These are phyloP conservation scores for Garra rufa DNA, from an alignment of 2,113 vertebrate species.

Conservation along the genomic window DNA sequence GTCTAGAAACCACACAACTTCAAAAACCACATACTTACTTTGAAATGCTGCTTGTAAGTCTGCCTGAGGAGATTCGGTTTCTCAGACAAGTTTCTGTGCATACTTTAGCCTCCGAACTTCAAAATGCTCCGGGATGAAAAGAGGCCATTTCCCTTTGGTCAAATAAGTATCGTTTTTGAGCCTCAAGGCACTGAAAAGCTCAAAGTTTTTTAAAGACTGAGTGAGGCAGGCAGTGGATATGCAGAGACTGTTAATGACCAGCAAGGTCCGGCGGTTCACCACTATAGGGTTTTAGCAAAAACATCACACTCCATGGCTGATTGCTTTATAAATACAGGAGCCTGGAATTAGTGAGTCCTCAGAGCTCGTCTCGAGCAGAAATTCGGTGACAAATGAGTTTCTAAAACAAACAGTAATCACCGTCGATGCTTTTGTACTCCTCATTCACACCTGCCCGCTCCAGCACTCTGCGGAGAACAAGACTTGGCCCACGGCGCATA, in stretches of 20 bases:
- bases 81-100: not conserved
- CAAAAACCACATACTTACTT: not conserved
- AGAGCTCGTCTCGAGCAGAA: not conserved
- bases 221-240: not conserved
- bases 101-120: not conserved
- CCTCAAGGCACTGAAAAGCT: constrained; percentile 23
- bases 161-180: not conserved
- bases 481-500: not conserved
- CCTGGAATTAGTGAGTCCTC: not conserved
- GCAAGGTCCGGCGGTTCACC: not conserved
- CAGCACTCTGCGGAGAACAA: not conserved
- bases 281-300: not conserved
- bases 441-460: constrained; percentile 27
- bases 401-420: constrained; percentile 5
- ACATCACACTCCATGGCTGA: not conserved
- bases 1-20: constrained; percentile 16
- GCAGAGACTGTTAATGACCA: constrained; percentile 27
- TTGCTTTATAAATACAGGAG: not conserved
- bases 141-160: constrained; percentile 12
- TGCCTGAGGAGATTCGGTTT: not conserved
- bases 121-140: not conserved
- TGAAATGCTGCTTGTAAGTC: not conserved
- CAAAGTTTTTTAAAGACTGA: not conserved
- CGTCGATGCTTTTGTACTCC: not conserved
- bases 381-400: constrained; percentile 32